Evolutionary conservation across 2,113 vertebrate species (phyloP).

Genomic region (Willisornis vidua): DNA sequence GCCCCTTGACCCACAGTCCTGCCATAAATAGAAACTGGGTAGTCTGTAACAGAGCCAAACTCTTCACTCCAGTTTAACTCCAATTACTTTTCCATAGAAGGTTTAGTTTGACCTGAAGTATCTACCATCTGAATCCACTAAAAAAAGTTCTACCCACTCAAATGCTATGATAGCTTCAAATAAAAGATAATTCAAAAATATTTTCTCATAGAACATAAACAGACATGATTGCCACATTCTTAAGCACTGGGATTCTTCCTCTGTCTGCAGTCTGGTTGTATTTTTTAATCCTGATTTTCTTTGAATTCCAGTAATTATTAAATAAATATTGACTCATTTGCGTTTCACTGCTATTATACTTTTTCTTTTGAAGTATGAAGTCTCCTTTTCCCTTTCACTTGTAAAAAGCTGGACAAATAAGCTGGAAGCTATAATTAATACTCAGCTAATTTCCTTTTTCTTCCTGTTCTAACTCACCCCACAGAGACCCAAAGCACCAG

Average conservation of each 20-base stretch:
- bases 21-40: conserved; percentile 2
- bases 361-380: conserved; percentile 15
- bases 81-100: neutral
- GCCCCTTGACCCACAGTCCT: conserved; percentile 13
- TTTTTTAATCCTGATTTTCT: conserved; percentile 46
- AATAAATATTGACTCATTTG: conserved; percentile 63
- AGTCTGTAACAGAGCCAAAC: neutral
- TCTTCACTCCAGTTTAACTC: neutral
- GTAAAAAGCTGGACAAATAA: conserved; percentile 31
- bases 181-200: conserved; percentile 29
- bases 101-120: neutral
- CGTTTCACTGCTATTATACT: conserved; percentile 2
- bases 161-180: neutral
- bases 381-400: conserved; percentile 20
- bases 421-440: conserved; percentile 29
- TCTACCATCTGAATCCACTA: neutral
- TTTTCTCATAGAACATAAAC: conserved; percentile 53
- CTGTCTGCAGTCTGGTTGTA: conserved; percentile 7
- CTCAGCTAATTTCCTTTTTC: neutral
- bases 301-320: conserved; percentile 59
- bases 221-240: neutral
- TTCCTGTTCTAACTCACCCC: neutral
- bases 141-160: neutral
- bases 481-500: neutral
- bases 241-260: neutral